These are phyloP conservation scores for Pavo muticus DNA, from an alignment of 2,113 vertebrate species.

Conservation along the genomic window DNA sequence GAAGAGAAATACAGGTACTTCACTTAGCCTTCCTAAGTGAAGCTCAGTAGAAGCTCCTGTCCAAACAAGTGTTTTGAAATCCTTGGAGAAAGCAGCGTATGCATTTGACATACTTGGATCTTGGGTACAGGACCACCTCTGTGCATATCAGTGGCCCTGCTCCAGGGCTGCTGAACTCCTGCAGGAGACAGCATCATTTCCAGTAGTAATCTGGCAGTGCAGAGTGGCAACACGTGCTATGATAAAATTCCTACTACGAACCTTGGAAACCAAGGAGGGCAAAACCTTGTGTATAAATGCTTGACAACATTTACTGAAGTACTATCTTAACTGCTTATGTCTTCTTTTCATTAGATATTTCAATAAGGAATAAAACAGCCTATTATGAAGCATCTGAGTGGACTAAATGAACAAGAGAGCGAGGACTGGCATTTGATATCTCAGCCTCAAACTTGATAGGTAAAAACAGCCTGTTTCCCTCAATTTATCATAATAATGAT, in stretches of 20 bases:
- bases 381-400: background rate
- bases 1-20: background rate
- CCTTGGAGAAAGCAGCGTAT: background rate
- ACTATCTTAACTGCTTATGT: background rate
- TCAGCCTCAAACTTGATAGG: background rate
- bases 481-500: background rate
- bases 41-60: background rate
- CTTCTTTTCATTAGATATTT: background rate
- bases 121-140: background rate
- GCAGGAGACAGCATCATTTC: accelerated
- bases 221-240: background rate
- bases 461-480: background rate
- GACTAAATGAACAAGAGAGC: background rate
- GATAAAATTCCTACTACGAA: background rate
- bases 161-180: background rate
- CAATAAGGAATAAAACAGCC: background rate
- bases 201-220: background rate
- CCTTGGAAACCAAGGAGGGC: background rate
- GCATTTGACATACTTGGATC: background rate
- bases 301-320: background rate
- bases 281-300: background rate
- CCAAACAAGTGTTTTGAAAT: background rate
- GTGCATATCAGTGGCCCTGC: background rate
- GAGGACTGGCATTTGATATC: background rate
- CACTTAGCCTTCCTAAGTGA: background rate